Percentiles rank a stretch among this genome's conserved stretches.
Conservation (phyloP, 1,140 invertebrate species). For the Choristoneura fumiferana region DNA sequence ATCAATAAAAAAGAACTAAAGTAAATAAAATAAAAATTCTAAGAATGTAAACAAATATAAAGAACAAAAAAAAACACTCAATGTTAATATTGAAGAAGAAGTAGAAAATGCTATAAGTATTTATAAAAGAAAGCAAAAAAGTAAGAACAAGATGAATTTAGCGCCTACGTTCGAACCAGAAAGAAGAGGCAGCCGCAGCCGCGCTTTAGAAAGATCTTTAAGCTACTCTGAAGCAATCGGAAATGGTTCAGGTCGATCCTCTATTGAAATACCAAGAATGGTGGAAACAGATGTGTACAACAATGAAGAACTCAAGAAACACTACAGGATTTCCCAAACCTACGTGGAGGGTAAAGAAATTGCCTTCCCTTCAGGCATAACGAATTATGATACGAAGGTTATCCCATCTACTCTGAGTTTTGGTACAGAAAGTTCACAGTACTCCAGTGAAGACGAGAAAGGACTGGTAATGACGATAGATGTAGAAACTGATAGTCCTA, state of each 20-base stretch:
- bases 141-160: neutral
- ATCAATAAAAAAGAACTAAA: no score
- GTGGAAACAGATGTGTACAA: constrained; percentile 61
- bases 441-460: constrained; percentile 58
- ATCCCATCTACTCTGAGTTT: constrained; percentile 22
- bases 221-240: constrained; percentile 71
- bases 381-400: constrained; percentile 37
- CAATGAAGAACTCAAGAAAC: constrained; percentile 69
- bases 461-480: constrained; percentile 64
- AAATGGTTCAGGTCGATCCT: constrained; percentile 52
- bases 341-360: constrained; percentile 72
- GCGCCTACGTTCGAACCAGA: constrained; percentile 39
- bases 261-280: constrained; percentile 64
- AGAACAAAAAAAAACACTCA: neutral
- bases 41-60: neutral
- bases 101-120: no score
- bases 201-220: constrained; percentile 59
- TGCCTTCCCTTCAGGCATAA: constrained; percentile 40
- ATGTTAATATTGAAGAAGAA: no score
- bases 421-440: constrained; percentile 38
- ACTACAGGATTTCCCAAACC: constrained; percentile 66
- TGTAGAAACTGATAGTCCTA: constrained; percentile 55
- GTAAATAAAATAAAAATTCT: neutral
- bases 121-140: neutral
- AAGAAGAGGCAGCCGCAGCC: constrained; percentile 47